Conservation (phyloP, 2,888 invertebrate species). For the Athalia rosae region DNA sequence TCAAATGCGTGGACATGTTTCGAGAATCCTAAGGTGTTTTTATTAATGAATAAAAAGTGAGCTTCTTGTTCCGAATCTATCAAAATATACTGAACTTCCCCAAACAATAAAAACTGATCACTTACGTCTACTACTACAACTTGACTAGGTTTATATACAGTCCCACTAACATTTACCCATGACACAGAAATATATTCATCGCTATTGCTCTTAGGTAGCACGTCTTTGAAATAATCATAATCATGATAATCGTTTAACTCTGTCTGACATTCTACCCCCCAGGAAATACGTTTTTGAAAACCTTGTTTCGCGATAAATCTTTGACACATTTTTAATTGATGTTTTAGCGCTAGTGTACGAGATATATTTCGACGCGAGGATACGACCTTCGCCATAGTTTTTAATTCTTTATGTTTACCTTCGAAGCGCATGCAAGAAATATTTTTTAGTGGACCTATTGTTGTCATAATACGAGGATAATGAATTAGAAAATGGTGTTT, state of each 20-base stretch:
- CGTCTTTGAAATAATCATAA: not conserved
- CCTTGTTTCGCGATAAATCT: constrained; percentile 14
- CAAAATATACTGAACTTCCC: constrained; percentile 22
- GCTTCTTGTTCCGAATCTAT: not conserved
- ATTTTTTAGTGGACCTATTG: constrained; percentile 34
- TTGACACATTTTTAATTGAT: constrained; percentile 17
- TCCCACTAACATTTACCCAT: not conserved
- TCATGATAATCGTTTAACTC: not conserved
- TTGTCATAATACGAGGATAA: constrained; percentile 34
- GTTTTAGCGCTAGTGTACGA: constrained; percentile 29
- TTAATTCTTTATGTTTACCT: constrained; percentile 17
- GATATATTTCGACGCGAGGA: constrained; percentile 11
- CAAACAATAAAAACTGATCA: not conserved
- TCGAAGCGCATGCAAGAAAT: constrained; percentile 29
- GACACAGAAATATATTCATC: not conserved
- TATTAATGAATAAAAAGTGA: constrained; percentile 4
- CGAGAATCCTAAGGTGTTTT: not conserved
- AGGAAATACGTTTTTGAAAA: constrained; percentile 11
- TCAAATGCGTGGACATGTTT: constrained; percentile 16
- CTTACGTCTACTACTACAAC: not conserved
- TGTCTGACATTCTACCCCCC: not conserved
- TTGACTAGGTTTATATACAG: not conserved
- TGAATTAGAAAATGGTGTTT: constrained; percentile 27
- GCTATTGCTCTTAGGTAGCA: not conserved
- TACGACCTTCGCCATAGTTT: constrained; percentile 33